Evolutionary conservation across 1,140 invertebrate species (phyloP), one percentile per base, ranked within the genome.

Genomic region (Drosophila lacteicornis): DNA sequence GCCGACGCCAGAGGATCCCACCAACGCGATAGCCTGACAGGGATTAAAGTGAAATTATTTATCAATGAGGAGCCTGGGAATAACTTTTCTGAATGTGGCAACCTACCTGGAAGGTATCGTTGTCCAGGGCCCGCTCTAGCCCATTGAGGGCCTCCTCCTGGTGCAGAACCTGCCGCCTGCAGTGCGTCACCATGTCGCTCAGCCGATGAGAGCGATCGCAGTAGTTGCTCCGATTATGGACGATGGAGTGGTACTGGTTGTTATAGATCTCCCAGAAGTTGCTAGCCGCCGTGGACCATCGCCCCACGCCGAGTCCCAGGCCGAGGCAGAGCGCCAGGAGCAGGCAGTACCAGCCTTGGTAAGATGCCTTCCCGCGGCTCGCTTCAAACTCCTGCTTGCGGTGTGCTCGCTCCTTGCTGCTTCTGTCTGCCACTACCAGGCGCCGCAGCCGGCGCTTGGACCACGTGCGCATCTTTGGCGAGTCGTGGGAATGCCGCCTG

Each of bases 211-310:
- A 11, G 27, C 57, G 62, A 3, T 62, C 58, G 19, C 62, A 66
- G 40, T 46, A 66, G 40, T 66, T 66, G 27, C 12, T 22, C 4
- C n/a, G 57, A 43, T 66, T 66, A 25, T 66, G 15, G 4, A 66
- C 62, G 27, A 66, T 66, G 9, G 57, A 66, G n/a, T 66, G 53
- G 57, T 62, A 66, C 12, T 66, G 62, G 15, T 45, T 66, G 2
- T 33, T 62, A 40, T 66, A 66, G 30, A 22, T 66, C 30, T 62
- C 27, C 62, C 58, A 22, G 27, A 65, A 56, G 4, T 13, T 56
- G 36, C 36, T 56, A 2, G 40, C 13, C 19, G 22, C 33, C 19
- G 19, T 8, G 36, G 38, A 56, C 36, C 36, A 56, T 25, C 8
- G 13, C 19, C 33, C 38, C 19, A 22, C 33, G 38, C 19, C 3